phyloP scores from a whole-genome alignment of 2,797 vertebrate species.

The Apogon talboti region DNA sequence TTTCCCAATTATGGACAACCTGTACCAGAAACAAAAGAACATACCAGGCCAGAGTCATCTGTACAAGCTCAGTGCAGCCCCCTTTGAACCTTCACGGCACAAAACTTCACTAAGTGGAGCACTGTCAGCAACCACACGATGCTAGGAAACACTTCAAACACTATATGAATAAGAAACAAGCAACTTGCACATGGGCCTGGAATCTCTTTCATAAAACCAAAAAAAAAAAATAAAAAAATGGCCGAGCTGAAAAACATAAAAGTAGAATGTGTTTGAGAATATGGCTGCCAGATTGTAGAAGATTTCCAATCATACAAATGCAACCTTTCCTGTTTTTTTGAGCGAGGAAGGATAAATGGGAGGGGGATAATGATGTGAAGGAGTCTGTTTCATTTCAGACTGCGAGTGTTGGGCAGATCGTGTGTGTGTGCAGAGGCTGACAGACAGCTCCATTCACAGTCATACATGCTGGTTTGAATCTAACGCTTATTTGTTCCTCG shows the following conservation, averaged over 20 bases:
- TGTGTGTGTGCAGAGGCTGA: conserved; percentile 20
- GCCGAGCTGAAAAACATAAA: conserved; percentile 59
- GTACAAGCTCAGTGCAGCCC: conserved; percentile 29
- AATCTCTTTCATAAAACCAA: conserved; percentile 38
- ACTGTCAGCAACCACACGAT: conserved; percentile 63
- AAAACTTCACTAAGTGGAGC: conserved; percentile 40
- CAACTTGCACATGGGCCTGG: conserved; percentile 58
- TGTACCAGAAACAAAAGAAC: conserved; percentile 29
- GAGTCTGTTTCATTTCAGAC: conserved; percentile 47
- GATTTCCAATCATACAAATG: conserved; percentile 63
- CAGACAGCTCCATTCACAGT: conserved; percentile 24
- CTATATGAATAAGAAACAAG: conserved; percentile 50
- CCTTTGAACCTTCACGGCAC: conserved; percentile 43
- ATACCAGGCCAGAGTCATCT: conserved; percentile 24
- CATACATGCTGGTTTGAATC: conserved; percentile 24
- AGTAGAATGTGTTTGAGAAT: conserved; percentile 63
- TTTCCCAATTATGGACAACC: conserved; percentile 33
- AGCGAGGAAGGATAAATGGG: conserved; percentile 39
- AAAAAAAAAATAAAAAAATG: conserved; percentile 50
- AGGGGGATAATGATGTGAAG: conserved; percentile 33
- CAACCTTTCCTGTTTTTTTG: conserved; percentile 56
- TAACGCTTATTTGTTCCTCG: conserved; percentile 16
- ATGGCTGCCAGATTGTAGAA: conserved; percentile 74
- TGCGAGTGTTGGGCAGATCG: background rate
- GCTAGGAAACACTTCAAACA: conserved; percentile 71